Conservation (phyloP, 2,113 vertebrate species). For the Sciurus niger region DNA sequence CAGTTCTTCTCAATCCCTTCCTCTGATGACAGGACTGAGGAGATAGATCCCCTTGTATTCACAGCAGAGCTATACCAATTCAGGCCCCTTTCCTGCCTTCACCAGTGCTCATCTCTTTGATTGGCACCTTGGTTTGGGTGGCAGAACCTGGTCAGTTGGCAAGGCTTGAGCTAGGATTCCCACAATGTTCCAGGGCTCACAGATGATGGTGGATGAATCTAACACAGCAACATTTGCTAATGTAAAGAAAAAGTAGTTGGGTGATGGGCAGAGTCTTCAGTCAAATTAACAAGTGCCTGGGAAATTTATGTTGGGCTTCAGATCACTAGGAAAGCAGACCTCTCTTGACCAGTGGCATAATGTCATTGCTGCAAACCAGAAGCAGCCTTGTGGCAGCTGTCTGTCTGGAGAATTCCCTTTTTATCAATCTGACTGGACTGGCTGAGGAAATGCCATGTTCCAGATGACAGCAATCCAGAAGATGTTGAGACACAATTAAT, state of each 20-base stretch:
- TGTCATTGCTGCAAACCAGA: not conserved
- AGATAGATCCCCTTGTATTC: too few species aligned
- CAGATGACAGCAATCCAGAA: not conserved
- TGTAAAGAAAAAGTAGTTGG: not conserved
- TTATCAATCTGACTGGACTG: too few species aligned
- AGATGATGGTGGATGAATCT: not conserved
- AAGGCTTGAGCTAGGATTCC: not conserved
- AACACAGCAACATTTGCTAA: not conserved
- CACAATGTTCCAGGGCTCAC: not conserved
- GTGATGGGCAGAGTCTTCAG: not conserved
- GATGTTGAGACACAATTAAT: not conserved
- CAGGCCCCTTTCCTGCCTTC: too few species aligned
- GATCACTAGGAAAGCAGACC: not conserved
- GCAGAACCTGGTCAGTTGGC: too few species aligned
- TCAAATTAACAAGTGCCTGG: not conserved
- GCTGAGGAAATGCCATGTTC: not conserved
- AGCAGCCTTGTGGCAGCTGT: too few species aligned
- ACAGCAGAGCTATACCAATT: too few species aligned
- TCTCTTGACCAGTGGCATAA: not conserved
- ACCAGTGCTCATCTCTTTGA: too few species aligned
- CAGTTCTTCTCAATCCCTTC: not conserved
- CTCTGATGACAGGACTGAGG: not conserved
- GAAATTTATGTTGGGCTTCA: not conserved
- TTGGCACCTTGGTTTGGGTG: too few species aligned
- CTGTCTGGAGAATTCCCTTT: too few species aligned